A percentile compares a stretch with the other conserved stretches of the same genome.
Evolutionary conservation across 92 coral and sea anemone species (phyloP).

Genomic region (Actinernus sp.): DNA sequence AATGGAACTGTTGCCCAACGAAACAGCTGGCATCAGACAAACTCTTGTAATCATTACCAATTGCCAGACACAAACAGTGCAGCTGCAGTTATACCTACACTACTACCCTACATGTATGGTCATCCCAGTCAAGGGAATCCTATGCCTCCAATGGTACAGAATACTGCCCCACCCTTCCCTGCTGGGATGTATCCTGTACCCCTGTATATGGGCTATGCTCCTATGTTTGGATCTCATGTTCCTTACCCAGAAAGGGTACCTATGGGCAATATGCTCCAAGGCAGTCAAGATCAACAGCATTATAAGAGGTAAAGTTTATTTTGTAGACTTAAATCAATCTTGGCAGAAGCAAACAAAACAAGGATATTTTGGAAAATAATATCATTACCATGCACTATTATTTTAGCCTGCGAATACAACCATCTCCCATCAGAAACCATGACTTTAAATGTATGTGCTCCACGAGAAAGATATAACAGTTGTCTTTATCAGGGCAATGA

Average conservation of each 20-base stretch:
- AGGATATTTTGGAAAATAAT: no score
- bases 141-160: constrained; percentile 6
- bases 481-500: no score
- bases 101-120: constrained; percentile 5
- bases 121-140: constrained; percentile 7
- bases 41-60: not conserved
- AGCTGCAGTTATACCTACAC: constrained; percentile 7
- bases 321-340: no score
- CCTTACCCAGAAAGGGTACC: constrained; percentile 18
- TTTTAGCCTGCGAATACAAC: no score
- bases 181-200: constrained; percentile 67
- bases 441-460: not conserved
- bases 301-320: not conserved
- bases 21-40: no score
- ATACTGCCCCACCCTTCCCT: constrained; percentile 39
- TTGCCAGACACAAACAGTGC: not conserved
- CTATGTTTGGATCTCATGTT: constrained; percentile 34
- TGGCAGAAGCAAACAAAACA: no score
- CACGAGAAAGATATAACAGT: not conserved
- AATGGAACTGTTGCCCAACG: not conserved
- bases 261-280: constrained; percentile 1
- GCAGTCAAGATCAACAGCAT: not conserved
- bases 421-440: no score
- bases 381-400: no score
- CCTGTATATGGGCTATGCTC: constrained; percentile 63